These are phyloP conservation scores for Jacana jacana DNA, from an alignment of 2,113 vertebrate genomes.

Conservation along the genomic window DNA sequence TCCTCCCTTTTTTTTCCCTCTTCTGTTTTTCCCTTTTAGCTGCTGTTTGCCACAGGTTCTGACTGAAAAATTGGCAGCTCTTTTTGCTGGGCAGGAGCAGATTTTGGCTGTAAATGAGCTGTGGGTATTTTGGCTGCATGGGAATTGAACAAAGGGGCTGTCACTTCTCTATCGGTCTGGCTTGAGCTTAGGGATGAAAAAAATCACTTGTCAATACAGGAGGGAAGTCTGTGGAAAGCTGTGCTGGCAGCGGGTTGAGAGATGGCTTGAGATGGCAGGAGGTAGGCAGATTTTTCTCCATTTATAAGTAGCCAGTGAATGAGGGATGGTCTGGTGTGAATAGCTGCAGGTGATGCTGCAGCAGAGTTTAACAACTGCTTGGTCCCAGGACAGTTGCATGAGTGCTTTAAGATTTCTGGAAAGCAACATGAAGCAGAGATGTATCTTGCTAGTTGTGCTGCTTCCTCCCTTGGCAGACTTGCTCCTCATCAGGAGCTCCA, in stretches of 20 bases:
- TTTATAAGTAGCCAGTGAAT: neutral
- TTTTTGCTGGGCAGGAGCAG: neutral
- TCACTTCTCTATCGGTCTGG: neutral
- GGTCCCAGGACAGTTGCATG: neutral
- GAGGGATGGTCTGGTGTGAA: neutral
- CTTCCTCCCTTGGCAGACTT: neutral
- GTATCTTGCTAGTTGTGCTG: neutral
- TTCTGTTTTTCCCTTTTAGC: neutral
- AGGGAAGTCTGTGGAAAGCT: neutral
- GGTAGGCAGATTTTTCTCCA: neutral
- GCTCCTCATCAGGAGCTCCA: neutral
- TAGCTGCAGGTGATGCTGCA: neutral
- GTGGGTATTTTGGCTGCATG: neutral
- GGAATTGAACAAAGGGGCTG: neutral
- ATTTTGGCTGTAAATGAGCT: neutral
- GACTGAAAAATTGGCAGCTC: neutral
- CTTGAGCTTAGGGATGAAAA: neutral
- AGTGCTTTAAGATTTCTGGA: neutral
- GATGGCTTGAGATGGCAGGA: neutral
- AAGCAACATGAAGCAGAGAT: neutral
- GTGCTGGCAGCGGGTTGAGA: rapidly evolving
- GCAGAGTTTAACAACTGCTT: neutral
- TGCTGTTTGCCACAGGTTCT: neutral
- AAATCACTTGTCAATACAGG: neutral
- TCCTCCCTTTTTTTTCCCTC: neutral